Percentiles rank a stretch among this genome's conserved stretches.
These are phyloP conservation scores for Phyto melanocephala DNA, from an alignment of 2,888 invertebrate genomes.

Conservation along the genomic window DNA sequence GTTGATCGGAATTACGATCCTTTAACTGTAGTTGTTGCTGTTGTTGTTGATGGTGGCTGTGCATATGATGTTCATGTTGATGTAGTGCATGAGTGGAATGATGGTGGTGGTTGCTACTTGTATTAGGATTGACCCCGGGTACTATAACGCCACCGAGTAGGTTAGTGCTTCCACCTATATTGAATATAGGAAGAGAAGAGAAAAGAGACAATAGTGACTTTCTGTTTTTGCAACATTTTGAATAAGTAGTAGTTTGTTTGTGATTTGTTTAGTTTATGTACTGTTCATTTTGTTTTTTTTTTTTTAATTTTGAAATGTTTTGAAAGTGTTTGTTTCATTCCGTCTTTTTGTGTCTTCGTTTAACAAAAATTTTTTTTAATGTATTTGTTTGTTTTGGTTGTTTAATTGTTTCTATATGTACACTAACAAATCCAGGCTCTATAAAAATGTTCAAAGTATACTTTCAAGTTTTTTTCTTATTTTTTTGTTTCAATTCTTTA, in stretches of 20 bases:
- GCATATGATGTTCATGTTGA: constrained; percentile 71
- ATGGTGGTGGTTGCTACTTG: constrained; percentile 75
- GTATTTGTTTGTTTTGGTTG: constrained; percentile 55
- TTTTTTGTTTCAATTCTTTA: neutral
- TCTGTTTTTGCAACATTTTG: constrained; percentile 71
- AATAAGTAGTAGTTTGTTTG: constrained; percentile 65
- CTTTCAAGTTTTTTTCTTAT: constrained; percentile 30
- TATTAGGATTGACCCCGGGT: constrained; percentile 77
- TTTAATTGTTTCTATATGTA: constrained; percentile 67
- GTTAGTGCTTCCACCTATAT: constrained; percentile 79
- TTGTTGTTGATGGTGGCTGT: constrained; percentile 70
- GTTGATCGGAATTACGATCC: constrained; percentile 66
- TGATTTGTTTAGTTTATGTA: constrained; percentile 61
- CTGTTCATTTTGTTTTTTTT: constrained; percentile 63
- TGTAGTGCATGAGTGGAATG: constrained; percentile 70
- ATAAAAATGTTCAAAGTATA: constrained; percentile 68
- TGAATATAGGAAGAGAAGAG: constrained; percentile 79
- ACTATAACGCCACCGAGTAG: constrained; percentile 79
- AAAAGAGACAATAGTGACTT: constrained; percentile 80
- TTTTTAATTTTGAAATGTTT: constrained; percentile 56
- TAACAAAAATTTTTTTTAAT: constrained; percentile 47
- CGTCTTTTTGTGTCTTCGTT: constrained; percentile 47
- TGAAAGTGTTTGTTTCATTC: constrained; percentile 42
- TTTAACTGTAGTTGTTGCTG: constrained; percentile 66
- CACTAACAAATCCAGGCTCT: constrained; percentile 78